phyloP scores from a whole-genome alignment of 2,888 invertebrate species.

The Eupithecia subfuscata region DNA sequence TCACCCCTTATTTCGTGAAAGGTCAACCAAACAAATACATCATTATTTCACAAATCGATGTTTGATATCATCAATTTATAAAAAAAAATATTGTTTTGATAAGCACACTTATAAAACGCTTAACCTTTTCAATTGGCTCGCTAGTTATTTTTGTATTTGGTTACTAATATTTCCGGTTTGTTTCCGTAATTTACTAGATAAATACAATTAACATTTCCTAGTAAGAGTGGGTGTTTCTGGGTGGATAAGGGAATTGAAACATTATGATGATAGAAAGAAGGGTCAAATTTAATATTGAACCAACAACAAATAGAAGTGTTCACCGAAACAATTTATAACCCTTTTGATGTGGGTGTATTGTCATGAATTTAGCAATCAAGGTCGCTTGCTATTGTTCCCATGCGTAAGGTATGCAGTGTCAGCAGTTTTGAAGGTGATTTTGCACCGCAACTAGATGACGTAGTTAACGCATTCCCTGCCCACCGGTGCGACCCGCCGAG shows the following conservation, averaged over 20 bases:
- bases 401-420: neutral
- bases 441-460: neutral
- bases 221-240: neutral
- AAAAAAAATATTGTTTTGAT: no score
- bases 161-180: neutral
- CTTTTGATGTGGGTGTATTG: neutral
- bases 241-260: neutral
- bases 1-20: neutral
- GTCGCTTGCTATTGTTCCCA: neutral
- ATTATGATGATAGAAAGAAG: neutral
- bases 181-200: neutral
- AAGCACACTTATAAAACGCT: neutral
- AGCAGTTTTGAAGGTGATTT: neutral
- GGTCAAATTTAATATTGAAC: neutral
- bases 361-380: neutral
- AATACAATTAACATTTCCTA: neutral
- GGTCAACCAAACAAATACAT: neutral
- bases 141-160: constrained; percentile 2
- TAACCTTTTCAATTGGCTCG: neutral
- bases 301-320: neutral
- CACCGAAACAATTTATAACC: neutral
- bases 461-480: neutral
- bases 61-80: no score
- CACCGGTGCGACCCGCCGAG: no score
- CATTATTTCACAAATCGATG: neutral